Base-by-base conservation (phyloP, 92 coral and sea anemone genomes). In the Plumapathes pennacea region DNA sequence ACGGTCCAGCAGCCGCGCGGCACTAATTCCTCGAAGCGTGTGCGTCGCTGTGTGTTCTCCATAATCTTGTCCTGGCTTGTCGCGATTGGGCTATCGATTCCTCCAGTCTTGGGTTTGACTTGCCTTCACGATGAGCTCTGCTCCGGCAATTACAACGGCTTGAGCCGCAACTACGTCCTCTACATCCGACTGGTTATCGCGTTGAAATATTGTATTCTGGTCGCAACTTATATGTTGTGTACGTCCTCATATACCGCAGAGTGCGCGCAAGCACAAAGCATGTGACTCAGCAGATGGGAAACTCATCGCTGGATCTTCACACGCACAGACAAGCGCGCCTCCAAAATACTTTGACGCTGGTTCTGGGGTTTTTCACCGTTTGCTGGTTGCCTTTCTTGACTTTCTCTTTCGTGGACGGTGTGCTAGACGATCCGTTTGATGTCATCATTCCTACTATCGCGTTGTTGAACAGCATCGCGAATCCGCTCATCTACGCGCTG, bases 241-340 rank as follows among this genome's bases (percentile, higher is more conserved):
- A 55, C 21, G 28, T 55, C 2, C 25, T 33, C 25, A 55, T 55
- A 24, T 55, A 55, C 46, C 46, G 12, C 31, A 43, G 38, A 24
- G 62, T 55, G 34, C 9, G 20, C 31, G 38, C 32, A 33, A 55
- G 44, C 43, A 46, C 62, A 6, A 21, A 46, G 8, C 29, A 55
- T 21, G 31, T 55, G n/a, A 25, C 62, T 0, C 31, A 36, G 31
- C 45, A 55, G 22, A 22, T 55, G 62, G 18, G 24, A 32, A 31
- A 54, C 6, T 18, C 20, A 13, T 27, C 32, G 1, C 13, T 11
- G 17, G 23, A 33, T 18, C 27, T 6, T 9, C 62, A 55, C 10
- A 17, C 38, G 32, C 30, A 55, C 25, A 43, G 62, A 4, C 62
- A 34, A 55, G 25, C 62, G 62, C 62, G 62, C 13, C 62, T 55